Base-by-base conservation (phyloP, 1,140 invertebrate species). In the Hypsibius dujardini region DNA sequence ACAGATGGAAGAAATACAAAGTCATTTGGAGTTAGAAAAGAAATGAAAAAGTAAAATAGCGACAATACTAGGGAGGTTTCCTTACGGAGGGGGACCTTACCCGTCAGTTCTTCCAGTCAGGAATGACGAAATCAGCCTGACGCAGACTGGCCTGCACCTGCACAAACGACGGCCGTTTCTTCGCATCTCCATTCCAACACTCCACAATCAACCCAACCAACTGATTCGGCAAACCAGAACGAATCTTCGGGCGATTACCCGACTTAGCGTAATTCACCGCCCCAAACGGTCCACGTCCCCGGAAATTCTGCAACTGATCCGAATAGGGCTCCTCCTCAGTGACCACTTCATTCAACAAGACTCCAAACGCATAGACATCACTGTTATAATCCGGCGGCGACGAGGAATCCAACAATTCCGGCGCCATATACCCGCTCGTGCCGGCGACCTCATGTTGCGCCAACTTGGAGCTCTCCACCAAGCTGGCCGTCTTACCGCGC, bases 281-380 rank as follows among this genome's bases (percentile, higher is more conserved):
- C 40, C 40, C 72, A 62, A 72, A 60, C 1, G 71, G 71, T 28
- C 72, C 72, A 47, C 59, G 71, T 59, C 46, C 72, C 1, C 1
- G 28, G 1, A 62, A 72, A 72, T 15, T 72, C 45, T 62, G 3
- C 45, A 47, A 50, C 69, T 72, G 71, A 46, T 73, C 72, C 2
- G 47, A 1, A 46, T 72, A 72, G 1, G 72, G 72, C 67, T 72
- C 50, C 59, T 72, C 72, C 69, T 72, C 72, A 2, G 70, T 47
- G 42, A 72, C 56, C 46, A 72, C 46, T 46, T 72, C 72, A 62
- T 72, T 72, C 47, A 72, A 47, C 71, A 72, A 14, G 15, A 72
- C 72, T n/a, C 72, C 72, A 67, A 72, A 72, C 40, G 72, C 70
- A 46, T 72, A 72, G 3, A 72, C 72, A 47, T 72, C 72, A n/a